These are phyloP conservation scores for Fragum whitleyi DNA, from an alignment of 2,888 invertebrate genomes.

Conservation along the genomic window DNA sequence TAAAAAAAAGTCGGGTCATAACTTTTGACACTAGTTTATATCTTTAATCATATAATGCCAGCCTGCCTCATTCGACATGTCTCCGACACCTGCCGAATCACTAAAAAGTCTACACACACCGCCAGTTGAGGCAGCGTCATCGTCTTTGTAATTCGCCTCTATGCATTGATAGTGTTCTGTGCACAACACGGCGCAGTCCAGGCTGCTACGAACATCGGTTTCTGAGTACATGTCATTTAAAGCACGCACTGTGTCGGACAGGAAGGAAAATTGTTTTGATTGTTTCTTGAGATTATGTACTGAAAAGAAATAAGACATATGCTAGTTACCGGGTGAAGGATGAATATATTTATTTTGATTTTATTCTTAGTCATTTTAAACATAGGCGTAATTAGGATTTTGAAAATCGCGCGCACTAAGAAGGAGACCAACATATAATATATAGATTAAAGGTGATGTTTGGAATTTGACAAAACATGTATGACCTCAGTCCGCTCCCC, in stretches of 20 bases:
- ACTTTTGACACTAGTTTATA: neutral
- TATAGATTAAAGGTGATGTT: too few species aligned
- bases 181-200: conserved; percentile 56
- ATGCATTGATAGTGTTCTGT: conserved; percentile 36
- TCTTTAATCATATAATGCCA: conserved; percentile 46
- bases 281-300: conserved; percentile 39
- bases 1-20: too few species aligned
- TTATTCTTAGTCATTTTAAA: neutral
- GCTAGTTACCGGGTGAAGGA: neutral
- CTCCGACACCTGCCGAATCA: neutral
- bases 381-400: too few species aligned
- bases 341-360: neutral
- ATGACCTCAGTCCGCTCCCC: too few species aligned
- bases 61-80: conserved; percentile 30
- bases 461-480: too few species aligned
- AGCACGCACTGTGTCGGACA: conserved; percentile 21
- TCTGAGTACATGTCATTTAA: conserved; percentile 19
- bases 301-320: conserved; percentile 26
- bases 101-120: conserved; percentile 52
- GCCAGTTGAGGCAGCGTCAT: neutral
- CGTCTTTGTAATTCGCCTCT: conserved; percentile 47
- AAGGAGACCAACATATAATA: too few species aligned
- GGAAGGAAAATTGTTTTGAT: conserved; percentile 10
- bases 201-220: conserved; percentile 22
- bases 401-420: too few species aligned